Evolutionary conservation across 2,797 vertebrate genomes (phyloP), one percentile per base, ranked within the genome.

Genomic region (Crypturellus tataupa): DNA sequence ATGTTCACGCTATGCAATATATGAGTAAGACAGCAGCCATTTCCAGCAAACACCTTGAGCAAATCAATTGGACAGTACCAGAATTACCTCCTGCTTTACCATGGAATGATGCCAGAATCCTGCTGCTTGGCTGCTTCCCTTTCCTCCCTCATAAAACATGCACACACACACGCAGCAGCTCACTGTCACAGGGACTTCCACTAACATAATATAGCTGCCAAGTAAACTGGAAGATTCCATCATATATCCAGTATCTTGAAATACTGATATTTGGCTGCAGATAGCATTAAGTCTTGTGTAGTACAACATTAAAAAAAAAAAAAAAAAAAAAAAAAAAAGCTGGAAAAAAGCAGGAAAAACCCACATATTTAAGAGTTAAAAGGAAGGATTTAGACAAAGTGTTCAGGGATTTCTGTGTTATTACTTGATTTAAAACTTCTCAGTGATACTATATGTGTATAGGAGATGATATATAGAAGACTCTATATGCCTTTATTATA

Each of bases 11-110:
- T 89, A 51, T 76, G 81, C 27, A 85, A 42, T 73, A 40, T 77
- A 60, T 46, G 70, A 44, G 37, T 84, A 93, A 75, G 81, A 88
- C 63, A 93, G 65, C 53, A 90, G 78, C 67, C 82, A 87, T 91
- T 95, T 95, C 93, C 75, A 95, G 91, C 76, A 95, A 96, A 90
- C 70, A 92, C 73, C 73, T 80, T 96, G 87, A 96, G 90, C 87
- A 97, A 97, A 96, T 95, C 70, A 91, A 67, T 47, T 83, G 82
- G 84, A 88, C 53, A 94, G 55, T 58, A 94, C 37, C 59, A 93
- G 70, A 95, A 95, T 93, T 69, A 90, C 39, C 87, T 97, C 59
- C 81, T 96, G 63, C 29, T 91, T 80, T 49, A 68, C 55, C 11
- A 12, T 87, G 91, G 94, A 91, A 90, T 31, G 12, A 85, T 88